phyloP scores from a whole-genome alignment of 2,113 vertebrate species.

The Oreochromis spilurus region DNA sequence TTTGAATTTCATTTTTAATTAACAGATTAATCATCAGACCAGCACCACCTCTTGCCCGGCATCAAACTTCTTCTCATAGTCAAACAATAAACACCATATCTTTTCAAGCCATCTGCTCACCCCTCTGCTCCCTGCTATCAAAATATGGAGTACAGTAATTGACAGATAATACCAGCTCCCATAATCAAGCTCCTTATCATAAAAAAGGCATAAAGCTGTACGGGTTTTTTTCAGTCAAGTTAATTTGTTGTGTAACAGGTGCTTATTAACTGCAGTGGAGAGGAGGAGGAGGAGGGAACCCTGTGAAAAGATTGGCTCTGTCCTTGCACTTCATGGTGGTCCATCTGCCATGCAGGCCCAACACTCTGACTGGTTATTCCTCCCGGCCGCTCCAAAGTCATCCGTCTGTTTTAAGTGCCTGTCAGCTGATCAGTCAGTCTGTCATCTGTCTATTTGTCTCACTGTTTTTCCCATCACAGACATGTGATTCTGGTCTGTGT shows the following conservation, averaged over 20 bases:
- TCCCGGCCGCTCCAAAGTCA: neutral
- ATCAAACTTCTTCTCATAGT: neutral
- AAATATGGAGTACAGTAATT: neutral
- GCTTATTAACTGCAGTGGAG: slow-evolving; percentile 20
- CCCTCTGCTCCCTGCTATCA: neutral
- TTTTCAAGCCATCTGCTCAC: neutral
- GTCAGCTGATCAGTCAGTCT: slow-evolving; percentile 11
- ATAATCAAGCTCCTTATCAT: slow-evolving; percentile 36
- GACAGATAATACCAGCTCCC: slow-evolving; percentile 25
- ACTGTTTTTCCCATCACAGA: neutral
- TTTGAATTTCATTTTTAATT: neutral
- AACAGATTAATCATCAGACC: neutral
- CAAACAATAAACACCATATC: slow-evolving; percentile 32
- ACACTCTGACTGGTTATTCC: neutral
- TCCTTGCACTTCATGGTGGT: slow-evolving; percentile 51
- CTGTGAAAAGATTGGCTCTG: slow-evolving; percentile 31
- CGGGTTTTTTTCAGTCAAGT: slow-evolving; percentile 45
- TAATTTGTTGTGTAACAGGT: slow-evolving; percentile 74
- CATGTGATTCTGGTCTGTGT: neutral
- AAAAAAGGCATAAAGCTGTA: slow-evolving; percentile 64
- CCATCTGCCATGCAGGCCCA: slow-evolving; percentile 24
- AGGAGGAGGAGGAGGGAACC: neutral
- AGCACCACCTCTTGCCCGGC: neutral
- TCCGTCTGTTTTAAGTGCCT: slow-evolving; percentile 6
- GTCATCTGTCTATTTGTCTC: slow-evolving; percentile 12